These are phyloP conservation scores for Tychaedon coryphoeus DNA, from an alignment of 2,113 vertebrate genomes.

Conservation along the genomic window DNA sequence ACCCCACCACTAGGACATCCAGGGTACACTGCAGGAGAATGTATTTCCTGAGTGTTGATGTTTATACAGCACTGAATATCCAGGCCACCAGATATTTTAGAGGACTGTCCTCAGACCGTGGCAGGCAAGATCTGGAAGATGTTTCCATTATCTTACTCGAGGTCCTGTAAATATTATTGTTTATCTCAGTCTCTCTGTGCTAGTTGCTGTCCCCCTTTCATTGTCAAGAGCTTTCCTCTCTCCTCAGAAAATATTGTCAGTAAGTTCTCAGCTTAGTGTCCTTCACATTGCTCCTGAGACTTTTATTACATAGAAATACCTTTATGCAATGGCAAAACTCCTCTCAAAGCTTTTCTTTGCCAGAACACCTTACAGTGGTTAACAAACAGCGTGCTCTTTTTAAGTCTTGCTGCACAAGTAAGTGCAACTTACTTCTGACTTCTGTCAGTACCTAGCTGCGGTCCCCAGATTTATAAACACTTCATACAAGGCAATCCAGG, in stretches of 20 bases:
- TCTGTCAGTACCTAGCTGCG: neutral
- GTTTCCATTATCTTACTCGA: neutral
- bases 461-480: neutral
- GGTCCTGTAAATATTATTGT: neutral
- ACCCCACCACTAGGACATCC: neutral
- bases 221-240: neutral
- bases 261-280: neutral
- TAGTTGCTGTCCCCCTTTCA: neutral
- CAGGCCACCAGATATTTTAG: neutral
- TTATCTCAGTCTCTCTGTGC: neutral
- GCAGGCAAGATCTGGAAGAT: neutral
- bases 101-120: neutral
- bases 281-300: neutral
- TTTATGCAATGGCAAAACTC: neutral
- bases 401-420: neutral
- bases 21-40: fast-evolving
- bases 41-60: neutral
- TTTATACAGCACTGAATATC: neutral
- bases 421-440: neutral
- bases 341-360: neutral
- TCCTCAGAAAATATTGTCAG: neutral
- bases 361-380: neutral
- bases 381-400: neutral
- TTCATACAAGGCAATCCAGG: neutral
- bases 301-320: neutral